Evolutionary conservation across 2,888 invertebrate species (phyloP), one percentile per base, ranked within the genome.

Genomic region (Athalia cordata): DNA sequence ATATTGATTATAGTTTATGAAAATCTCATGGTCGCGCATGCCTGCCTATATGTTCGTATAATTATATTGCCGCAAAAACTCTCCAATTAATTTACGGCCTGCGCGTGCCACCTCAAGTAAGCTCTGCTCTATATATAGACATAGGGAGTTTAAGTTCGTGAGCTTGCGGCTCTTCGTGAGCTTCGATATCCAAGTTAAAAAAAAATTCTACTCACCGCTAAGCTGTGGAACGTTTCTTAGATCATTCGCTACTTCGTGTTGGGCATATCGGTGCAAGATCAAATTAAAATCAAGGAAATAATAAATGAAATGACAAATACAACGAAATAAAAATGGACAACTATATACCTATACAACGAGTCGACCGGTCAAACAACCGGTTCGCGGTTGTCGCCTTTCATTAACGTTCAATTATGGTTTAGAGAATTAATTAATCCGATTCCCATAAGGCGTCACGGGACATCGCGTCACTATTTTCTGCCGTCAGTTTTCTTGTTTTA

Each of bases 81-180:
- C 80, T 82, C 82, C 81, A 85, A 87, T 87, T 86, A 87, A 88
- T 87, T 87, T 87, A 88, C 87, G 86, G 85, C 84, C 80, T 85
- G 85, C 87, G 84, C 86, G 87, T 87, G 87, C 86, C 87, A 72
- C 85, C 82, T 79, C 82, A 79, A 82, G 81, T 82, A 86, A 84
- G 84, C 84, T 83, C 79, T 80, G 77, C 81, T 79, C 83, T 85
- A 85, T 84, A 85, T 84, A 82, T 84, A 84, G 83, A 82, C 75
- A 75, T 75, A 50, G 75, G 72, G 72, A 45, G 72, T 29, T 29
- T 29, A 29, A 29, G 29, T 72, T 72, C 72, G 57, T 72, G n/a
- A 72, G 72, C 72, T 72, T 59, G 72, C 59, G 47, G 29, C 45
- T 29, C 6, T 9, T 6, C 7, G 11, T 6, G n/a, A 9, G 52